These are phyloP conservation scores for Drosophila tani DNA, from an alignment of 1,140 invertebrate genomes.

Conservation along the genomic window DNA sequence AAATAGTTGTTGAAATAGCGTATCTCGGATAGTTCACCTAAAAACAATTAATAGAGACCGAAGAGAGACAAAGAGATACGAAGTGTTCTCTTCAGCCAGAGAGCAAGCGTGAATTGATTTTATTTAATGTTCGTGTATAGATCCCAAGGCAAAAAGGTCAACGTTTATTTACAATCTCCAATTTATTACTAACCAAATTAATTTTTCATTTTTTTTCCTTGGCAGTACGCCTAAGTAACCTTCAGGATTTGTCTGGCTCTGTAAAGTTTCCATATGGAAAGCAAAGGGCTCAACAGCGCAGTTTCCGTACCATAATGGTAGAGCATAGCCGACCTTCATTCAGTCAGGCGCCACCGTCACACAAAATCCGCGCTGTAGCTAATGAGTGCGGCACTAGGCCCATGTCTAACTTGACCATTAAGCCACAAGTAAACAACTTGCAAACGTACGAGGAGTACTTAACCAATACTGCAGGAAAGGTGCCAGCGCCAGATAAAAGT, in stretches of 20 bases:
- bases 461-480: too few species aligned
- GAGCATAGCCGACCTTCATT: conserved; percentile 56
- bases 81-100: too few species aligned
- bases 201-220: neutral
- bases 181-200: neutral
- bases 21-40: too few species aligned
- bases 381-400: conserved; percentile 29
- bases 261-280: conserved; percentile 56
- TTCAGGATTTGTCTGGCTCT: conserved; percentile 54
- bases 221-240: conserved; percentile 50
- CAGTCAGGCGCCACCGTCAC: conserved; percentile 50
- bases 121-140: too few species aligned
- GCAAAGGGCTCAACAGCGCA: conserved; percentile 49
- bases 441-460: conserved; percentile 41
- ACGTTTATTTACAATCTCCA: neutral
- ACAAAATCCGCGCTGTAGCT: conserved; percentile 59
- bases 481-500: conserved; percentile 7
- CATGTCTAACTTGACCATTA: conserved; percentile 14
- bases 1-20: too few species aligned
- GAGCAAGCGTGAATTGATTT: too few species aligned
- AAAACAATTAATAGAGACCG: too few species aligned
- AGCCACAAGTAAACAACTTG: conserved; percentile 43
- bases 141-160: neutral
- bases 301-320: conserved; percentile 38
- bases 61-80: too few species aligned